These are phyloP conservation scores for Scalopus aquaticus DNA, from an alignment of 2,113 vertebrate species.

Conservation along the genomic window DNA sequence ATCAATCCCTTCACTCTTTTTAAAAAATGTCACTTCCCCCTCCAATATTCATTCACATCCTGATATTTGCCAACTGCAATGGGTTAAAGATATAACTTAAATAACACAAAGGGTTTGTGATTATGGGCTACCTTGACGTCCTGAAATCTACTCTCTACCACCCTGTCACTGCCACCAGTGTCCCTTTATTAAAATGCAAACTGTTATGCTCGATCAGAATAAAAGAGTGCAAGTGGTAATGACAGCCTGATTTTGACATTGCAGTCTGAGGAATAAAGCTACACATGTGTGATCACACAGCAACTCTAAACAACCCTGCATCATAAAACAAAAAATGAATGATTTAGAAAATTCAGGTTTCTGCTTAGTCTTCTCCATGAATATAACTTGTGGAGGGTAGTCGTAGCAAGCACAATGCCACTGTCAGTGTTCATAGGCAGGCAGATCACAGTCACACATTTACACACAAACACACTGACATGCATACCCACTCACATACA, in stretches of 20 bases:
- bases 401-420: slow-evolving; percentile 80
- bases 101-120: not conserved
- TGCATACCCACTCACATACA: too few species aligned
- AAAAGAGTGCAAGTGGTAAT: slow-evolving; percentile 34
- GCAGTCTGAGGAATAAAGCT: slow-evolving; percentile 19
- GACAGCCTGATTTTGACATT: slow-evolving; percentile 44
- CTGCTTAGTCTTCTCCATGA: slow-evolving; percentile 51
- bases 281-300: slow-evolving; percentile 39
- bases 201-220: slow-evolving; percentile 36
- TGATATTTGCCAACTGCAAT: not conserved
- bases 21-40: not conserved
- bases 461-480: too few species aligned
- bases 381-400: slow-evolving; percentile 45
- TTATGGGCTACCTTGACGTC: not conserved
- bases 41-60: slow-evolving; percentile 2
- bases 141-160: too few species aligned
- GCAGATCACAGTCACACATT: slow-evolving; percentile 33
- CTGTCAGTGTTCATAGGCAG: slow-evolving; percentile 74
- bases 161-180: not conserved
- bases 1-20: slow-evolving; percentile 37
- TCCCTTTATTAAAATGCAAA: slow-evolving; percentile 62
- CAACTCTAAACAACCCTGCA: not conserved
- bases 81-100: slow-evolving; percentile 42
- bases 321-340: slow-evolving; percentile 49
- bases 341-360: slow-evolving; percentile 47